phyloP scores from a whole-genome alignment of 2,113 vertebrate genomes.

The Oryzias javanicus region DNA sequence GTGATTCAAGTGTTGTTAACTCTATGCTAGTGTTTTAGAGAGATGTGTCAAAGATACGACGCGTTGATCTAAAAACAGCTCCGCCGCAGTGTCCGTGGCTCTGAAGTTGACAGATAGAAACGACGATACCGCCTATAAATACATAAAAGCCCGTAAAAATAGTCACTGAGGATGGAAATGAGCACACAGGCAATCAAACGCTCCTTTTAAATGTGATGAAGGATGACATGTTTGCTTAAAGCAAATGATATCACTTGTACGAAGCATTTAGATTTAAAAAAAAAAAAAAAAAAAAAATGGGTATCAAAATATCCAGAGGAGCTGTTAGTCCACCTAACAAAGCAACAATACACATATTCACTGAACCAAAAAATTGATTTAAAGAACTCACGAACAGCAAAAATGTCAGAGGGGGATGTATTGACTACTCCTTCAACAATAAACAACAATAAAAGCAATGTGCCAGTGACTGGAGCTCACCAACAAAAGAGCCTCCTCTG shows the following conservation, averaged over 20 bases:
- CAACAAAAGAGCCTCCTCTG: background rate
- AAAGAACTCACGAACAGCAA: background rate
- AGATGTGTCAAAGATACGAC: background rate
- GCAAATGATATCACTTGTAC: background rate
- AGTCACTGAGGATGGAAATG: background rate
- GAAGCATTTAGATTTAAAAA: background rate
- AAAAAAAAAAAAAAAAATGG: background rate
- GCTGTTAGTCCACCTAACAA: background rate
- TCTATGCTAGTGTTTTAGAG: background rate
- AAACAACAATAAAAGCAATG: background rate
- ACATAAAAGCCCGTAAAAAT: background rate
- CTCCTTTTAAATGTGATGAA: background rate
- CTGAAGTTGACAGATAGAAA: too few relatives aligned
- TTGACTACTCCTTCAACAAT: background rate
- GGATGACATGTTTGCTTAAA: background rate
- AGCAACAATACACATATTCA: background rate
- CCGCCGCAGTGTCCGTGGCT: background rate
- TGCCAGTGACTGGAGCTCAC: background rate
- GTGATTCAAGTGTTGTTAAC: background rate
- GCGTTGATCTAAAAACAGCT: background rate
- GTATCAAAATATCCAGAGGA: background rate
- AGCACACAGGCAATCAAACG: background rate
- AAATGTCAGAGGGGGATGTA: background rate
- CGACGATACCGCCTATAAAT: too few relatives aligned
- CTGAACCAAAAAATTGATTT: background rate